Conservation (phyloP, 2,888 invertebrate species). For the Brenthis ino region DNA sequence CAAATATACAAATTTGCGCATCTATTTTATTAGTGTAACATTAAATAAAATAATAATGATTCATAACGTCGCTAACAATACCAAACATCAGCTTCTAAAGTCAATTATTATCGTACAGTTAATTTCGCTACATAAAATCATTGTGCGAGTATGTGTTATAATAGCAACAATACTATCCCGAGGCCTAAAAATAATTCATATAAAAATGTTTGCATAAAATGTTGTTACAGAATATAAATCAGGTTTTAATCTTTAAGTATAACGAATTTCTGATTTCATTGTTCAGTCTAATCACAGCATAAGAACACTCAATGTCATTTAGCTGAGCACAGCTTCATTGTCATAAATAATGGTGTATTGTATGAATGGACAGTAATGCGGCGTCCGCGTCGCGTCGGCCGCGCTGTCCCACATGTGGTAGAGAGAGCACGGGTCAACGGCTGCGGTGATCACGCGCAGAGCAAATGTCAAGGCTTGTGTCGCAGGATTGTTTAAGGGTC, state of each 20-base stretch:
- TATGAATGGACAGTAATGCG: constrained; percentile 64
- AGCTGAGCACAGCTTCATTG: constrained; percentile 61
- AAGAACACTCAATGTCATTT: constrained; percentile 67
- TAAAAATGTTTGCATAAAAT: constrained; percentile 34
- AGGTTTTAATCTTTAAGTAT: constrained; percentile 46
- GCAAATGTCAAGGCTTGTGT: constrained; percentile 69
- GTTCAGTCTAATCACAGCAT: constrained; percentile 59
- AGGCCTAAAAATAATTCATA: constrained; percentile 25
- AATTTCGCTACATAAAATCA: no score
- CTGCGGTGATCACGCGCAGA: constrained; percentile 54
- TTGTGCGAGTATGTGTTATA: no score
- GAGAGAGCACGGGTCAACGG: constrained; percentile 65
- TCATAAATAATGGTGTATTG: constrained; percentile 74
- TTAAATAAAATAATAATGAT: no score
- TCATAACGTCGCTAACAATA: no score
- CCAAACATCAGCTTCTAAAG: no score
- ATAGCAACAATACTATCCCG: no score
- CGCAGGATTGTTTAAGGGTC: constrained; percentile 36
- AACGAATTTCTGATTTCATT: constrained; percentile 56
- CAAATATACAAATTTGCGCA: no score
- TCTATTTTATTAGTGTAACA: no score
- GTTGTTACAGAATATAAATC: constrained; percentile 36
- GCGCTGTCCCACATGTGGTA: constrained; percentile 58
- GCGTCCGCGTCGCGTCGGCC: constrained; percentile 46
- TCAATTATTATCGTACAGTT: no score